Percentiles rank a stretch among this genome's conserved stretches.
Conservation (phyloP, 2,113 vertebrate species). For the Cyanocitta stelleri region DNA sequence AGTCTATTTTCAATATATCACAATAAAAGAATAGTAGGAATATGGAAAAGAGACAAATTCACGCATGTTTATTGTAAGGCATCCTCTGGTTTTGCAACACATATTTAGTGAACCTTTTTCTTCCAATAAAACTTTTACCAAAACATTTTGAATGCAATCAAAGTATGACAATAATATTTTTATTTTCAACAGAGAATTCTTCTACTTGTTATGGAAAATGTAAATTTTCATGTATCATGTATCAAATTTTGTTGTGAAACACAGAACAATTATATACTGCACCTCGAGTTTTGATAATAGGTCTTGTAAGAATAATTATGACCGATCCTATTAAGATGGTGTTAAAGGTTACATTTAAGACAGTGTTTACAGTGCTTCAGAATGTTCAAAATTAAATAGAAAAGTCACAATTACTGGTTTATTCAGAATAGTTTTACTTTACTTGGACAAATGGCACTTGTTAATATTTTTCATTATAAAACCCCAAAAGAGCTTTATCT, state of each 20-base stretch:
- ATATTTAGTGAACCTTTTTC: accelerated
- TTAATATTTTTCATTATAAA: neutral
- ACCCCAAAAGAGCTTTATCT: neutral
- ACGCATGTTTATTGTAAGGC: accelerated
- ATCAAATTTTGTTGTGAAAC: neutral
- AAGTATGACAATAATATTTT: neutral
- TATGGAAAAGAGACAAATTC: neutral
- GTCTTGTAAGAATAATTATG: neutral
- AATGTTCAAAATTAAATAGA: neutral
- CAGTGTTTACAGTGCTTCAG: neutral
- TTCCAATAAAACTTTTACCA: neutral
- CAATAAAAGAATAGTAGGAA: neutral
- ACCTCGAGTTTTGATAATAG: neutral
- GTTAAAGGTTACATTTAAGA: neutral
- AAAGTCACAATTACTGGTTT: neutral
- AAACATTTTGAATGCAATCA: neutral
- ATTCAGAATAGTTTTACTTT: neutral
- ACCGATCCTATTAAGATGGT: neutral
- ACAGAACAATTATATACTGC: neutral
- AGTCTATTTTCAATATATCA: neutral
- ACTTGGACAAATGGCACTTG: neutral
- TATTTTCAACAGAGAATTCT: neutral
- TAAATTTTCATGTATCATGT: neutral
- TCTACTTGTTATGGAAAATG: neutral
- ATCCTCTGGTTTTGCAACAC: neutral